These are phyloP conservation scores for Drosophila bipectinata DNA, from an alignment of 1,140 invertebrate species.

Conservation along the genomic window DNA sequence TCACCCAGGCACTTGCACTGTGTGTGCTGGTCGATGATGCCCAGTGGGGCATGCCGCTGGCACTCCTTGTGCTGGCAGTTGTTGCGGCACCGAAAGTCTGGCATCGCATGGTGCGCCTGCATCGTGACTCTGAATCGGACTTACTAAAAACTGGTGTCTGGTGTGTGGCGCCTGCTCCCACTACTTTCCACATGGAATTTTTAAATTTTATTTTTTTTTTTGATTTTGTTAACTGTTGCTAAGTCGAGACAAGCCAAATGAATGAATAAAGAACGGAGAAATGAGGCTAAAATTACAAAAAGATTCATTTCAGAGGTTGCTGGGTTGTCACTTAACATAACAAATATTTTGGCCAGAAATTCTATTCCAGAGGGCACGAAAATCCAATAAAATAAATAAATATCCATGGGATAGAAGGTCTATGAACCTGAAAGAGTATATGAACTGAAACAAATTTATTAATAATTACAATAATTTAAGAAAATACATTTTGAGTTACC, in stretches of 20 bases:
- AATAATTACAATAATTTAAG: too few species aligned
- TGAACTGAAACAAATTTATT: too few species aligned
- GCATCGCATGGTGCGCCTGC: conserved; percentile 77
- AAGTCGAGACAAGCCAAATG: conserved; percentile 47
- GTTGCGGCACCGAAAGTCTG: conserved; percentile 74
- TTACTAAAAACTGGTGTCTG: not conserved
- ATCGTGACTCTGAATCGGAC: conserved; percentile 31
- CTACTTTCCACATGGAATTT: conserved; percentile 8
- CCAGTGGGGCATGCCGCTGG: conserved; percentile 68
- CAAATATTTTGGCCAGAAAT: not conserved
- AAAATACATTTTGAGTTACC: too few species aligned
- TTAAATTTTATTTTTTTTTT: conserved; percentile 20
- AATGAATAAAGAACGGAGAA: not conserved
- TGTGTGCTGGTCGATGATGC: conserved; percentile 71
- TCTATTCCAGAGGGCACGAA: too few species aligned
- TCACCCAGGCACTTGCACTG: conserved; percentile 76
- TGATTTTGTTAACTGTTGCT: conserved; percentile 17
- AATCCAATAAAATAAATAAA: too few species aligned
- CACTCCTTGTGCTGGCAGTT: conserved; percentile 78
- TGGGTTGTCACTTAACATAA: not conserved
- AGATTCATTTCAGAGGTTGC: not conserved
- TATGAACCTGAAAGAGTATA: too few species aligned
- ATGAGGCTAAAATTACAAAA: not conserved
- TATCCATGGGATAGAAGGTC: too few species aligned
- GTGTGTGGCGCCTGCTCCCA: not conserved